These are phyloP conservation scores for Brachyalestes nurse DNA, from an alignment of 2,797 vertebrate species.

Conservation along the genomic window DNA sequence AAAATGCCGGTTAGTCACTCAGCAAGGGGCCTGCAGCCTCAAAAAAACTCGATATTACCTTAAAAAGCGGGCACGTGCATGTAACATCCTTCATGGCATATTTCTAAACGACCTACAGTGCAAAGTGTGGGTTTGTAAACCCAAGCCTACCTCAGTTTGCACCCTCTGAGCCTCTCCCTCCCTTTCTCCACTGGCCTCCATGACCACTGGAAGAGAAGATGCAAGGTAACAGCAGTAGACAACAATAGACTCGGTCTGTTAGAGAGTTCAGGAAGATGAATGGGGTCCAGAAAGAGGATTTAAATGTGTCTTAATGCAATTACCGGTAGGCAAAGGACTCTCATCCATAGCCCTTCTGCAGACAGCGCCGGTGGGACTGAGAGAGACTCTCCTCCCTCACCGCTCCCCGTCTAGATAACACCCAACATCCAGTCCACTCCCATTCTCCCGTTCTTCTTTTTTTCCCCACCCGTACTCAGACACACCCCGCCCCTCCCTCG, in stretches of 20 bases:
- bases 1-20: constrained; percentile 41
- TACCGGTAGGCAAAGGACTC: constrained; percentile 49
- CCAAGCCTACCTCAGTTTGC: constrained; percentile 74
- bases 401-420: background rate
- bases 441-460: constrained; percentile 12
- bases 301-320: background rate
- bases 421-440: constrained; percentile 2
- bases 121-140: background rate
- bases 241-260: background rate
- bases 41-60: background rate
- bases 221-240: constrained; percentile 66
- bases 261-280: background rate
- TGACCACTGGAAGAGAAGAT: constrained; percentile 65
- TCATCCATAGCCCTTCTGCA: constrained; percentile 51
- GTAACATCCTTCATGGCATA: background rate
- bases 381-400: constrained; percentile 8
- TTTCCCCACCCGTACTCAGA: background rate
- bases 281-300: background rate
- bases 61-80: too few species aligned
- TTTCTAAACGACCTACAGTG: background rate
- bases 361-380: constrained; percentile 17
- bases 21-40: background rate
- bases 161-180: constrained; percentile 67
- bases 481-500: background rate
- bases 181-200: constrained; percentile 73